These are phyloP conservation scores for Eumaeus atala DNA, from an alignment of 1,140 invertebrate species.

Conservation along the genomic window DNA sequence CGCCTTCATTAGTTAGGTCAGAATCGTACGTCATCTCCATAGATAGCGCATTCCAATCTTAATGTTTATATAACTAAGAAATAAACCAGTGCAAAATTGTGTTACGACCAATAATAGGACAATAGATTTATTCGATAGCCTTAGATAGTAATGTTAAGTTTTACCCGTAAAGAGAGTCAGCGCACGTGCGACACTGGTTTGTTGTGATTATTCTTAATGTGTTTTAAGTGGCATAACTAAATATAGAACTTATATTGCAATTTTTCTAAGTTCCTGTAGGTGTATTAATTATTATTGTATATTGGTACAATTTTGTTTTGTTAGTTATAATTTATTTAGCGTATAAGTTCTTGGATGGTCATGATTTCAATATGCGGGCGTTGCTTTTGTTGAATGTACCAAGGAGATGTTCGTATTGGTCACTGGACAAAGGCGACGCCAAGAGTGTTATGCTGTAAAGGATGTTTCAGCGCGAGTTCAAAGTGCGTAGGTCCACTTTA, in stretches of 20 bases:
- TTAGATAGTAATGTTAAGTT: conserved; percentile 52
- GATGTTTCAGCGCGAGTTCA: conserved; percentile 67
- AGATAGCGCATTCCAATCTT: conserved; percentile 67
- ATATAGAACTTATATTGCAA: conserved; percentile 73
- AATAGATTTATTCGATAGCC: conserved; percentile 50
- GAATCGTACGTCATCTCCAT: conserved; percentile 31
- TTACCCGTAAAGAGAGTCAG: conserved; percentile 26
- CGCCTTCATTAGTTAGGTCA: conserved; percentile 10
- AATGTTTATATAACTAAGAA: conserved; percentile 24
- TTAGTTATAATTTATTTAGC: conserved; percentile 71
- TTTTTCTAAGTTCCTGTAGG: conserved; percentile 74
- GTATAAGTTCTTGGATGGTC: conserved; percentile 38
- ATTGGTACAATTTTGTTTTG: conserved; percentile 72
- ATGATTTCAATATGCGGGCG: too few relatives aligned
- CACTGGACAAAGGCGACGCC: not conserved
- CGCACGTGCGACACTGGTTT: conserved; percentile 30
- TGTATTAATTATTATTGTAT: conserved; percentile 72
- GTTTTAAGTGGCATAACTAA: conserved; percentile 72
- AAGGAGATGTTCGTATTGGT: too few relatives aligned
- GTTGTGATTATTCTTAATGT: conserved; percentile 50
- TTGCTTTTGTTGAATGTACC: too few relatives aligned
- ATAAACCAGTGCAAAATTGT: conserved; percentile 45
- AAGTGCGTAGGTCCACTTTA: conserved; percentile 68
- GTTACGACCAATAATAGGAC: conserved; percentile 50
- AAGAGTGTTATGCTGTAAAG: conserved; percentile 51